These are phyloP conservation scores for Cryptotermes secundus DNA, from an alignment of 1,140 invertebrate genomes.

Conservation along the genomic window DNA sequence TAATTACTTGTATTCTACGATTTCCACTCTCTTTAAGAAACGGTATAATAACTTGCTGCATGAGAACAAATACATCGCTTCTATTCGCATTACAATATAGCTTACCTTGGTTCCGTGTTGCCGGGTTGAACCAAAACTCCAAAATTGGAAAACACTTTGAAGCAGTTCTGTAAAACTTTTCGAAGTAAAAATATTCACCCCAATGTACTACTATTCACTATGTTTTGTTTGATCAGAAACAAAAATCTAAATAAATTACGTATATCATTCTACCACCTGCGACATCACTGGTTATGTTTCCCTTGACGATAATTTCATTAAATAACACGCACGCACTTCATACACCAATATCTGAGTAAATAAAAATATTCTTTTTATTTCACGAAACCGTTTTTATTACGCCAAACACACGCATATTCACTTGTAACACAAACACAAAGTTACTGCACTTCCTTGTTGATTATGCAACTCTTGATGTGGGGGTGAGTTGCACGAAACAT, in stretches of 20 bases:
- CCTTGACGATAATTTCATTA: not conserved
- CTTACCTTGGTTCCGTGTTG: conserved; percentile 14
- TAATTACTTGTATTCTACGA: too few relatives aligned
- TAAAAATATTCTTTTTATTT: not conserved
- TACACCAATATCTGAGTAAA: not conserved
- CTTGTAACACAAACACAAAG: not conserved
- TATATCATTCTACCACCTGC: not conserved
- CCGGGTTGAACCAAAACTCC: conserved; percentile 1
- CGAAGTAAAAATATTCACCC: not conserved
- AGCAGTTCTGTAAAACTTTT: not conserved
- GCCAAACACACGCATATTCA: not conserved
- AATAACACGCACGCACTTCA: not conserved
- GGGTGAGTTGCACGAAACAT: not conserved
- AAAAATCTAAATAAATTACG: not conserved
- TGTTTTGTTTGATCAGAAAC: not conserved
- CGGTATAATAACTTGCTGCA: too few relatives aligned
- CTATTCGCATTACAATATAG: too few relatives aligned
- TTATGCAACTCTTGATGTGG: not conserved
- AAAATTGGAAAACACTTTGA: not conserved
- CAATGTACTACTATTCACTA: not conserved
- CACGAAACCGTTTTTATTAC: not conserved
- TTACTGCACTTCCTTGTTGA: not conserved
- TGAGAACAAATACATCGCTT: too few relatives aligned
- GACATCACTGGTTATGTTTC: not conserved
- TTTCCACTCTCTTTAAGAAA: too few relatives aligned